phyloP scores from a whole-genome alignment of 2,888 invertebrate species.

The Drosophila mimetica region DNA sequence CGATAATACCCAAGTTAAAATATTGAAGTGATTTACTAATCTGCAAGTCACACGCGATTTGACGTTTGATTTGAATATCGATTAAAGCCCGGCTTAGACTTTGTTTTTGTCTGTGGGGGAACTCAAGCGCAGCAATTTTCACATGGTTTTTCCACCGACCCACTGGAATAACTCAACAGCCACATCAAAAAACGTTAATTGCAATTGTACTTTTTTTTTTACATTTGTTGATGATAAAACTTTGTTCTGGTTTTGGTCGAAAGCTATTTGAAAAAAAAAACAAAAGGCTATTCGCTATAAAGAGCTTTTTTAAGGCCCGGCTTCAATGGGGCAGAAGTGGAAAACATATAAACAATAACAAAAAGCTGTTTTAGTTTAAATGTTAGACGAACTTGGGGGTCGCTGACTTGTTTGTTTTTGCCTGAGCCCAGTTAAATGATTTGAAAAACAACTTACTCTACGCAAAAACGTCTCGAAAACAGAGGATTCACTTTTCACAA shows the following conservation, averaged over 20 bases:
- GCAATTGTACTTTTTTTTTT: slow-evolving; percentile 28
- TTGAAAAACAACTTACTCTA: slow-evolving; percentile 9
- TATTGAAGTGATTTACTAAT: slow-evolving; percentile 12
- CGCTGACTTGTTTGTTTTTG: slow-evolving; percentile 32
- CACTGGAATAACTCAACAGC: slow-evolving; percentile 16
- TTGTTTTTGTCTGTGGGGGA: slow-evolving; percentile 20
- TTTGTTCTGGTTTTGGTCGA: slow-evolving; percentile 33
- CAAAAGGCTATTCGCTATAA: slow-evolving; percentile 17
- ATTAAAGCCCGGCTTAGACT: slow-evolving; percentile 25
- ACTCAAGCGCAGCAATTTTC: slow-evolving; percentile 41
- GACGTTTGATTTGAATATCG: slow-evolving; percentile 20
- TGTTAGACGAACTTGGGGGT: slow-evolving; percentile 48
- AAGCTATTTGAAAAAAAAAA: slow-evolving; percentile 29
- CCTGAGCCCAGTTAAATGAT: slow-evolving; percentile 2
- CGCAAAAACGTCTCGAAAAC: slow-evolving; percentile 1
- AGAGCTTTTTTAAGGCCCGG: slow-evolving; percentile 50
- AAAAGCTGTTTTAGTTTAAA: slow-evolving; percentile 51
- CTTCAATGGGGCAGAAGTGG: slow-evolving; percentile 29
- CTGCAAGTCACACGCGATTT: slow-evolving; percentile 10
- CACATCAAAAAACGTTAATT: slow-evolving; percentile 37
- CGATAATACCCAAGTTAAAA: background rate
- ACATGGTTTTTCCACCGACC: slow-evolving; percentile 33
- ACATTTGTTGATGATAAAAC: slow-evolving; percentile 18
- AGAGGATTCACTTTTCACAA: background rate
- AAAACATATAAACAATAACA: slow-evolving; percentile 55